Base-by-base conservation (phyloP, 2,888 invertebrate species). In the Gerris lacustris region DNA sequence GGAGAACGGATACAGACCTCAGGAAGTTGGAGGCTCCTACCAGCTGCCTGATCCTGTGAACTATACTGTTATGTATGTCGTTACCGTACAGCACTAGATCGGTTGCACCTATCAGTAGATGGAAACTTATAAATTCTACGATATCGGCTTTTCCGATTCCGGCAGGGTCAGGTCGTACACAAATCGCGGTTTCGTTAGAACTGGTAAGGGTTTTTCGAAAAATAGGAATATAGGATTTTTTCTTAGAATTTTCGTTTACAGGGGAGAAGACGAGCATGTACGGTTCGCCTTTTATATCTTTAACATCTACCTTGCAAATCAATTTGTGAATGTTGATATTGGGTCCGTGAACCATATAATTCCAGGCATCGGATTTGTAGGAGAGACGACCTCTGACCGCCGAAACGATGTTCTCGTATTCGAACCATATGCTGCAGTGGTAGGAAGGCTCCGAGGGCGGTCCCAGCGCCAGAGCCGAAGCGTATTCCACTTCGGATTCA, bases 91-190 rank as follows among this genome's bases (percentile, higher is more conserved):
- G 44, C 44, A 69, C 44, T 2, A 69, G 17, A 64, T 69, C 63
- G 7, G 62, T 63, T 6, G 44, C 47, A 7, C 69, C 69, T 7
- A 69, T 44, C 43, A 45, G 17, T 44, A 55, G 43, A 62, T 69
- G 69, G 63, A 63, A 69, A 45, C 69, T 69, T 11, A 69, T 69
- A 11, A 69, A 69, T 63, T 69, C 69, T 9, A 69, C 44, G 63
- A 69, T 69, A 69, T 69, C 63, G 11, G 62, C 62, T 17, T 63
- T 69, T 44, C 63, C 69, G 11, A 44, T 9, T 63, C 69, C 69
- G 44, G 45, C 43, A 17, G 44, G 5, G 63, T 69, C 69, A 0
- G 69, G 69, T 44, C 44, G 44, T 18, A 64, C 69, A 44, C 69
- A 69, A 64, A 69, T 45, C 44, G 69, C 69, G 5, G 64, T 44